Evolutionary conservation across 2,888 invertebrate genomes (phyloP).

Genomic region (Orthosia gracilis): DNA sequence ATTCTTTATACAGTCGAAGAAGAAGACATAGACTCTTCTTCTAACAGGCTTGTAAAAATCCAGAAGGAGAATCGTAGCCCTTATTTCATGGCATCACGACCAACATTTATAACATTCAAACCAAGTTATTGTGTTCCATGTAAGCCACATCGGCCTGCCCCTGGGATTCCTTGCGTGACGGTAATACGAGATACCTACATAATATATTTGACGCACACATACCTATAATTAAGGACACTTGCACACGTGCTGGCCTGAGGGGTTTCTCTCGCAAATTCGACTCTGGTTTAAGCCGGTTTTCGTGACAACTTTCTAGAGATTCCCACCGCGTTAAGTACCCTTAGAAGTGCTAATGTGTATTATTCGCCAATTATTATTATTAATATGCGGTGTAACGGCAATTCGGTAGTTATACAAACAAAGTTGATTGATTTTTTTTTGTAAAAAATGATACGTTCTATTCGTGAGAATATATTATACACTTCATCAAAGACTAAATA

Average conservation of each 20-base stretch:
- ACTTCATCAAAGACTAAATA: neutral
- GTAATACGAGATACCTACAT: conserved; percentile 30
- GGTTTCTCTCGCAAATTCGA: conserved; percentile 81
- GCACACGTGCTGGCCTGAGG: conserved; percentile 68
- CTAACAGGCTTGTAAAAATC: neutral
- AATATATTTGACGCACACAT: conserved; percentile 56
- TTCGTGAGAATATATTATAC: neutral
- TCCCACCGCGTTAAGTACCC: conserved; percentile 80
- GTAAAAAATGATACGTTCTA: neutral
- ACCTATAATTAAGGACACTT: conserved; percentile 67
- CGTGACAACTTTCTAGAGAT: conserved; percentile 88
- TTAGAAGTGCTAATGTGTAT: conserved; percentile 86
- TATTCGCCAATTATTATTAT: conserved; percentile 67
- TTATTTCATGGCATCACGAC: neutral
- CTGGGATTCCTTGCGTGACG: conserved; percentile 37
- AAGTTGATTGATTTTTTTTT: neutral
- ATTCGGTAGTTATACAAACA: neutral
- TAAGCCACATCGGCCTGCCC: conserved; percentile 11
- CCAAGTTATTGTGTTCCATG: conserved; percentile 1
- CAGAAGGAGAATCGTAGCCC: neutral
- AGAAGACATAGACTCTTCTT: neutral
- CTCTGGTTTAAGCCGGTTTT: conserved; percentile 83
- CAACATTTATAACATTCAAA: conserved; percentile 27
- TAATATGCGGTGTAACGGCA: conserved; percentile 17
- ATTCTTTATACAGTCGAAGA: neutral